phyloP scores from a whole-genome alignment of 2,888 invertebrate species.

The Camponotus fellah region DNA sequence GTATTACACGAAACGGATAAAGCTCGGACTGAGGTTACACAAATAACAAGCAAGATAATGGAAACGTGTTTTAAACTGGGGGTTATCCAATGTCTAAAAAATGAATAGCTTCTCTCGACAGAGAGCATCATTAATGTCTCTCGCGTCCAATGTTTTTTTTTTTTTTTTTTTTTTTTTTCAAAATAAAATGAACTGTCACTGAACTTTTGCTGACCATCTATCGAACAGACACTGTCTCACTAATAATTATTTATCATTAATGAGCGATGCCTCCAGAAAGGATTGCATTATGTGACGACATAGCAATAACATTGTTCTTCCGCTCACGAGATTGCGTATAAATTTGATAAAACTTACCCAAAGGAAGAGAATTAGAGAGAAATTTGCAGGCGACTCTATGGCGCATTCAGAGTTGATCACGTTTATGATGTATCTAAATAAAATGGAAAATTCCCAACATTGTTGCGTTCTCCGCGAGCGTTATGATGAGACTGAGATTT shows the following conservation, averaged over 20 bases:
- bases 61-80: slow-evolving; percentile 23
- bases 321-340: slow-evolving; percentile 33
- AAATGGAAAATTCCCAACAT: slow-evolving; percentile 29
- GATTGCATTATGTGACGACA: slow-evolving; percentile 54
- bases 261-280: slow-evolving; percentile 37
- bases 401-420: not conserved
- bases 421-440: slow-evolving; percentile 10
- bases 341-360: slow-evolving; percentile 44
- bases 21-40: slow-evolving; percentile 30
- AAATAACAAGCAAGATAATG: slow-evolving; percentile 48
- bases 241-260: slow-evolving; percentile 66
- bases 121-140: slow-evolving; percentile 31
- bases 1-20: slow-evolving; percentile 43
- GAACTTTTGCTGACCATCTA: not conserved
- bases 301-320: slow-evolving; percentile 19
- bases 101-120: slow-evolving; percentile 25
- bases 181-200: slow-evolving; percentile 35
- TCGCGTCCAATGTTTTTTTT: not conserved
- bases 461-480: slow-evolving; percentile 12
- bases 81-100: slow-evolving; percentile 27
- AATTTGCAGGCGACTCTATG: not conserved
- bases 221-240: slow-evolving; percentile 32
- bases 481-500: slow-evolving; percentile 32
- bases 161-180: slow-evolving; percentile 5
- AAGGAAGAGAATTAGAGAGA: slow-evolving; percentile 31